Conservation (phyloP, 2,888 invertebrate genomes). For the Ophion costatus region DNA sequence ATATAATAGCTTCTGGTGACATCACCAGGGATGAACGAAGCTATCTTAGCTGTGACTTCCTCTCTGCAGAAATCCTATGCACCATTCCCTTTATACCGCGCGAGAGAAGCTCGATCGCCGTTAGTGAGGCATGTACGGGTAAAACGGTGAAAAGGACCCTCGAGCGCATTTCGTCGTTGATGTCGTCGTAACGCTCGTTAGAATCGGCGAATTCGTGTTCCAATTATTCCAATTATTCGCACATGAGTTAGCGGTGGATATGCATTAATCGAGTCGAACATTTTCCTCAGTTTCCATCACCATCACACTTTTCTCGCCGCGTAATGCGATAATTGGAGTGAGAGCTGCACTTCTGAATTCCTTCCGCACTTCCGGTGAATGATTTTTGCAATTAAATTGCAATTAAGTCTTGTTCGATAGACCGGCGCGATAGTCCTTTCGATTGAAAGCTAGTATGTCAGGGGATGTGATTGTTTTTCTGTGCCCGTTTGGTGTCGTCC, state of each 20-base stretch:
- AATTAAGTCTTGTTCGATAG: not conserved
- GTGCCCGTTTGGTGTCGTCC: no score
- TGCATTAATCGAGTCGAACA: conserved; percentile 47
- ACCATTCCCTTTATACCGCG: conserved; percentile 49
- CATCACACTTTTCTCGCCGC: not conserved
- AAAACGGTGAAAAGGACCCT: conserved; percentile 54
- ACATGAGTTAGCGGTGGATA: conserved; percentile 29
- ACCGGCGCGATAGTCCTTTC: no score
- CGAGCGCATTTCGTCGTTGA: conserved; percentile 49
- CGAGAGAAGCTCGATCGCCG: conserved; percentile 56
- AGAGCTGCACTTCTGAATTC: not conserved
- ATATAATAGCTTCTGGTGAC: conserved; percentile 27
- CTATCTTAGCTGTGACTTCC: conserved; percentile 49
- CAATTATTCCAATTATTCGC: conserved; percentile 62
- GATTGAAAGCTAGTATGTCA: no score
- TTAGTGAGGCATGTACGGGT: conserved; percentile 57
- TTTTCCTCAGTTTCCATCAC: conserved; percentile 16
- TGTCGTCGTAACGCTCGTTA: conserved; percentile 57
- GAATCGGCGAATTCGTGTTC: conserved; percentile 57
- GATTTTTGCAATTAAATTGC: not conserved
- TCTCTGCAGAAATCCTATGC: conserved; percentile 33
- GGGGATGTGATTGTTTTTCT: no score
- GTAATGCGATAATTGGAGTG: not conserved
- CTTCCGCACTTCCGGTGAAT: not conserved
- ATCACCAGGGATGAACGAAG: conserved; percentile 17